These are phyloP conservation scores for Gadus chalcogrammus DNA, from an alignment of 2,113 vertebrate genomes.

Conservation along the genomic window DNA sequence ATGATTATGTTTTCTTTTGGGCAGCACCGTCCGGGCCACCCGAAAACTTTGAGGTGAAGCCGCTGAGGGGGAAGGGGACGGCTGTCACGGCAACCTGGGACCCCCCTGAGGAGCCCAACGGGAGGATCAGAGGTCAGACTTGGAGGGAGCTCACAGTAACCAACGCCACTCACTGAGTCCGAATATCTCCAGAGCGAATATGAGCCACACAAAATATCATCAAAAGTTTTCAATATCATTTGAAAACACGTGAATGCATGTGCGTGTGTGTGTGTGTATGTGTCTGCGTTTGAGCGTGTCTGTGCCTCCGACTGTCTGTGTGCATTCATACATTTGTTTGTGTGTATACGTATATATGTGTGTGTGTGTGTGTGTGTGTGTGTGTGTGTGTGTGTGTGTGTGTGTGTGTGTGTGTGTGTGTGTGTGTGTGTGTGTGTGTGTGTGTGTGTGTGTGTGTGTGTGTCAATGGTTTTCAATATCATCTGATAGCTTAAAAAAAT, in stretches of 20 bases:
- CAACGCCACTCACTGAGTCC: too few species aligned
- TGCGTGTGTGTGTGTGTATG: too few species aligned
- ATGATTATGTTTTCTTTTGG: conserved; percentile 32
- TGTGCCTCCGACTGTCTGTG: too few species aligned
- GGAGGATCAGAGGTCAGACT: conserved; percentile 87
- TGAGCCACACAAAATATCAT: not conserved
- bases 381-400: too few species aligned
- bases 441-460: not conserved
- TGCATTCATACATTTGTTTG: too few species aligned
- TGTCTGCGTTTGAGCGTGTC: too few species aligned
- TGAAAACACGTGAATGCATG: not conserved
- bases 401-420: too few species aligned
- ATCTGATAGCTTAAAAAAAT: not conserved
- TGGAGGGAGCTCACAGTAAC: not conserved
- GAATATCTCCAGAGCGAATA: not conserved
- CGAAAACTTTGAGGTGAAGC: conserved; percentile 90
- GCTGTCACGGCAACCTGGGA: conserved; percentile 92
- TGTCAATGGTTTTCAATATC: not conserved
- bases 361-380: not conserved
- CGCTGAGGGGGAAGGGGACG: conserved; percentile 83
- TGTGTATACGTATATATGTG: too few species aligned
- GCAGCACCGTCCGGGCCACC: conserved; percentile 88
- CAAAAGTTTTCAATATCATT: not conserved
- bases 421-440: too few species aligned
- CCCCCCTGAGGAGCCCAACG: conserved; percentile 85